Evolutionary conservation across 1,140 invertebrate species (phyloP).

Genomic region (Cataglyphis hispanica): DNA sequence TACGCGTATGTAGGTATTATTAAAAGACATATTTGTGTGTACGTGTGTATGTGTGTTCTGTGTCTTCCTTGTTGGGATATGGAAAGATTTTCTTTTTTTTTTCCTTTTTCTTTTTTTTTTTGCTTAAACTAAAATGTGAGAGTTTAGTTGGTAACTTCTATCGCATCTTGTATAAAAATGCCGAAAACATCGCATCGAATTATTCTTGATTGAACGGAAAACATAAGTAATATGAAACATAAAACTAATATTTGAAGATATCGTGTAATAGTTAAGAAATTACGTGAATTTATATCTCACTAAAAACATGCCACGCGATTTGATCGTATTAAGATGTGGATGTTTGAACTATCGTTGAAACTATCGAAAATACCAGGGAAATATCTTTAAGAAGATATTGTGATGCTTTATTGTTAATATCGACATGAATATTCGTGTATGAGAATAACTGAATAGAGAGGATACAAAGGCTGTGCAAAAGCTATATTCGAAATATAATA

Average conservation of each 20-base stretch:
- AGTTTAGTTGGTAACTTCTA: constrained; percentile 8
- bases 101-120: background rate
- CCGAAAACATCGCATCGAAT: constrained; percentile 13
- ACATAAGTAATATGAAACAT: background rate
- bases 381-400: constrained; percentile 71
- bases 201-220: background rate
- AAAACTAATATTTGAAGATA: constrained; percentile 30
- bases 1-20: constrained; percentile 60
- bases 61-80: constrained; percentile 35
- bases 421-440: constrained; percentile 68
- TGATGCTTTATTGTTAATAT: constrained; percentile 74
- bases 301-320: constrained; percentile 37
- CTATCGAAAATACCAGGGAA: constrained; percentile 34
- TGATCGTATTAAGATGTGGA: constrained; percentile 33
- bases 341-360: constrained; percentile 31
- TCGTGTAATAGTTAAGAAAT: constrained; percentile 40
- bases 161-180: constrained; percentile 2
- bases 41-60: background rate
- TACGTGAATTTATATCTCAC: background rate
- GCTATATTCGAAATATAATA: constrained; percentile 76
- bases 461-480: constrained; percentile 76
- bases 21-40: constrained; percentile 34
- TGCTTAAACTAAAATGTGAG: background rate
- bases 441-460: constrained; percentile 67
- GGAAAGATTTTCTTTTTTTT: constrained; percentile 21